Conservation (phyloP, 2,113 vertebrate species). For the Delphinapterus leucas region DNA sequence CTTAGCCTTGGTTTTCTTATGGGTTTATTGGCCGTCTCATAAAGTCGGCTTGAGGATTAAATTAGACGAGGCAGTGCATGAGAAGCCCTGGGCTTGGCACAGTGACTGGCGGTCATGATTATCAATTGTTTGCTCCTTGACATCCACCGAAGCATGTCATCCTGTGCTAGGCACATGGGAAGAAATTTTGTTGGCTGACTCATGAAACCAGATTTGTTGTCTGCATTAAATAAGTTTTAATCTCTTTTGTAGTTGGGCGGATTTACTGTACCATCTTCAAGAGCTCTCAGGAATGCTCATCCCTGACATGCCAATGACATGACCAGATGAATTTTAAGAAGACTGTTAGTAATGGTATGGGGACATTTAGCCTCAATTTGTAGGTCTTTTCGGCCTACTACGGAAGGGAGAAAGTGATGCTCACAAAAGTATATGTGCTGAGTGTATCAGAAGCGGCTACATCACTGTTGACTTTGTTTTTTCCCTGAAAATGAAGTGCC, state of each 20-base stretch:
- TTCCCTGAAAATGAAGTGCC: background rate
- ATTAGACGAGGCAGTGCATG: background rate
- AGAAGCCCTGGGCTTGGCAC: background rate
- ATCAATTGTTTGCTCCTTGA: background rate
- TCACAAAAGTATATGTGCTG: background rate
- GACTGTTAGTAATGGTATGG: background rate
- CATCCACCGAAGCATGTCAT: background rate
- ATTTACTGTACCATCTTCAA: background rate
- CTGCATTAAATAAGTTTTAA: background rate
- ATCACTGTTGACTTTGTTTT: background rate
- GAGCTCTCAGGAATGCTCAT: background rate
- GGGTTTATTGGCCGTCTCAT: background rate
- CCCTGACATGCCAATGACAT: background rate
- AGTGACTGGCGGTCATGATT: background rate
- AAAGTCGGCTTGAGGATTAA: background rate
- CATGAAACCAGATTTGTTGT: background rate
- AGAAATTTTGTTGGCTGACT: background rate
- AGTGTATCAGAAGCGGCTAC: background rate
- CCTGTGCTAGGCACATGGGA: background rate
- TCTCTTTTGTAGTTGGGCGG: background rate
- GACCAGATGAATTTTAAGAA: background rate
- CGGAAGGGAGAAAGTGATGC: background rate
- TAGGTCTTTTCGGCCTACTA: background rate
- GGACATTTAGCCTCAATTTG: background rate
- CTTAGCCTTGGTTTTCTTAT: background rate